Conservation (phyloP, 2,797 vertebrate species). For the Helarctos malayanus region DNA sequence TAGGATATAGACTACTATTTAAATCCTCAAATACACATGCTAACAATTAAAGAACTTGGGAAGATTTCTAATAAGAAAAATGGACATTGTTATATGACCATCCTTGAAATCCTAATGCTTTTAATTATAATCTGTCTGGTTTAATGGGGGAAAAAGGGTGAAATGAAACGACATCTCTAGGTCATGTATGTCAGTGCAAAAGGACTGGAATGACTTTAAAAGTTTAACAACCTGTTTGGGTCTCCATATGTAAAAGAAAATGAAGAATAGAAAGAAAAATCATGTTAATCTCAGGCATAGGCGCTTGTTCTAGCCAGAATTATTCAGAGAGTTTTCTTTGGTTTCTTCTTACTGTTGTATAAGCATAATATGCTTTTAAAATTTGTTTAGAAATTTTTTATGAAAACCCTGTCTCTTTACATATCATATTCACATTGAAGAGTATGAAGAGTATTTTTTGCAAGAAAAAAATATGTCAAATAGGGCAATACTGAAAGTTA, state of each 20-base stretch:
- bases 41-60: constrained; percentile 25
- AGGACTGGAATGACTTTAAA: background rate
- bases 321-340: constrained; percentile 26
- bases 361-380: background rate
- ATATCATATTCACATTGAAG: background rate
- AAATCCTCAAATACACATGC: constrained; percentile 21
- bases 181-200: background rate
- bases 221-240: constrained; percentile 27
- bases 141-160: background rate
- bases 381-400: constrained; percentile 56
- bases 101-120: constrained; percentile 30
- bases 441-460: constrained; percentile 28
- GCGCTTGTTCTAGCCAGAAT: background rate
- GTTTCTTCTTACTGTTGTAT: background rate
- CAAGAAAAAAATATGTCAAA: background rate
- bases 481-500: constrained; percentile 28
- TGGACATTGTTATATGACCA: constrained; percentile 12
- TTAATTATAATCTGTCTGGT: constrained; percentile 31
- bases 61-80: constrained; percentile 59
- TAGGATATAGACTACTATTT: constrained; percentile 31
- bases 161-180: constrained; percentile 44
- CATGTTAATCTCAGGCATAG: background rate
- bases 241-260: constrained; percentile 44
- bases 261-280: constrained; percentile 27
- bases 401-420: constrained; percentile 1